A percentile compares a stretch with the other conserved stretches of the same genome.
Conservation (phyloP, 2,113 vertebrate genomes). For the Pomatorhinus ruficollis region DNA sequence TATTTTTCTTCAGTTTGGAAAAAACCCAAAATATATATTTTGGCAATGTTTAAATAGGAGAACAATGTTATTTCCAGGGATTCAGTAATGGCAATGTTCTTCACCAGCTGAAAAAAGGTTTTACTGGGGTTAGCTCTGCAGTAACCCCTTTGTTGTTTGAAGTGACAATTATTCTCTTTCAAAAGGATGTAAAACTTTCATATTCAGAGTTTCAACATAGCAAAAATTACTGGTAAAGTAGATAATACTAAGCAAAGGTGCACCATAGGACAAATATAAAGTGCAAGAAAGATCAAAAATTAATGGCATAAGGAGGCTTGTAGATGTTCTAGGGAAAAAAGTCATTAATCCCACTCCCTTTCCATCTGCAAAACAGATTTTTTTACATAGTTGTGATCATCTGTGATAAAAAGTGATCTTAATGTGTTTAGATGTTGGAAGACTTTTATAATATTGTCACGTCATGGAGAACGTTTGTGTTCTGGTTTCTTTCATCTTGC, state of each 20-base stretch:
- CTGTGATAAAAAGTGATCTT: neutral
- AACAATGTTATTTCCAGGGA: neutral
- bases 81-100: neutral
- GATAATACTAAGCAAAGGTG: neutral
- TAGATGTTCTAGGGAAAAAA: neutral
- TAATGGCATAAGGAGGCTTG: neutral
- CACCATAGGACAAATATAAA: neutral
- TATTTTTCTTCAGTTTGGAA: neutral
- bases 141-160: neutral
- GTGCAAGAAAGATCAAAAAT: neutral
- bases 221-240: neutral
- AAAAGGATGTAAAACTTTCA: neutral
- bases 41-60: neutral
- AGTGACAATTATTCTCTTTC: constrained; percentile 21
- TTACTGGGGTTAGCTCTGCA: neutral
- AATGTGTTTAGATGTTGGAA: neutral
- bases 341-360: neutral
- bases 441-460: neutral
- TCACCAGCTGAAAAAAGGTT: neutral
- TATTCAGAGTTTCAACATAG: neutral
- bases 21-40: neutral
- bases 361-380: neutral
- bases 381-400: neutral
- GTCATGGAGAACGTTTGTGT: neutral
- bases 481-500: neutral